Evolutionary conservation across 2,888 invertebrate species (phyloP), one percentile per base, ranked within the genome.

Genomic region (Chelonus formosanus): DNA sequence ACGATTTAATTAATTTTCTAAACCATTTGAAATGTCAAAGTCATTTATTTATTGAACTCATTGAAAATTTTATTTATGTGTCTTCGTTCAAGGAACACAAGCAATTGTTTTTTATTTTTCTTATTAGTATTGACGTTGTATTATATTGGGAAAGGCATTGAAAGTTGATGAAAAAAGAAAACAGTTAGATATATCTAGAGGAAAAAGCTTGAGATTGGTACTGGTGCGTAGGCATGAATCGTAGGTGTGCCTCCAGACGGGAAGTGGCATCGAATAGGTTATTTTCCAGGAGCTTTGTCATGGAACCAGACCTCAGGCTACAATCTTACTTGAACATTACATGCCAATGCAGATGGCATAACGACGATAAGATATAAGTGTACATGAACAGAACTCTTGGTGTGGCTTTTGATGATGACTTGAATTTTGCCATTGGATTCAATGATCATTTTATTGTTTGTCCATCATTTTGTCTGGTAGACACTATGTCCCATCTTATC

Each of bases 231-330:
- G 61, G 61, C 61, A 61, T 53, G 44, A 61, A 34, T 61, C 61
- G 61, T 61, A 61, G 61, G 61, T 61, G 61, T 61, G 61, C 53
- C 60, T 53, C 61, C 66, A 66, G 66, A 66, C 66, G 66, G 66
- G 66, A 66, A 66, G 66, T 66, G 61, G 52, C 56, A 66, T 61
- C 57, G 45, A 61, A 66, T 62, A 48, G 61, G 61, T 66, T 66
- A 66, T 65, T 54, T 55, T 43, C 56, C 66, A 66, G 66, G 52
- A 66, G 66, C 66, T 66, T 66, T 62, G 66, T 66, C 65, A 66
- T 66, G 60, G 56, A 61, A 61, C 45, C 52, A 53, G 53, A 53
- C 61, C 40, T 32, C 20, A 52, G 43, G 60, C 53, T 43, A 53
- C 52, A 40, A 34, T n/a, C 59, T 10, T 59, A 20, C 34, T 52